Evolutionary conservation across 2,797 vertebrate species (phyloP).

Genomic region (Anguilla pacifica): DNA sequence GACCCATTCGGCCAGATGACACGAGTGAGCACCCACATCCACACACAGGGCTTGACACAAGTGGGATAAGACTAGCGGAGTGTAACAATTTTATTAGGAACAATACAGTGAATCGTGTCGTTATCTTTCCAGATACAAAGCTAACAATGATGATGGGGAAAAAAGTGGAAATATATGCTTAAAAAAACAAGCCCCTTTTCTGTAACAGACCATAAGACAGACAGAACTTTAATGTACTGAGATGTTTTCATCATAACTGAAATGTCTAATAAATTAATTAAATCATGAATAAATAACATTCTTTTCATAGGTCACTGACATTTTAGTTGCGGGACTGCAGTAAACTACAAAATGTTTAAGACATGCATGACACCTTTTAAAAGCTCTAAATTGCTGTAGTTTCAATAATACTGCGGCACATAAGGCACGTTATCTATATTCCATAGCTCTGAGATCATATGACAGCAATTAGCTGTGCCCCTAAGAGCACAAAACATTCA

Average conservation of each 20-base stretch:
- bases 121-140: background rate
- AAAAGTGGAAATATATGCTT: background rate
- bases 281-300: background rate
- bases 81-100: background rate
- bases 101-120: background rate
- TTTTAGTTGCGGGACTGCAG: background rate
- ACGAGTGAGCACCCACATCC: constrained; percentile 21
- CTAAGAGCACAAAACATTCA: too few relatives aligned
- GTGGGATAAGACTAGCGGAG: background rate
- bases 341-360: background rate
- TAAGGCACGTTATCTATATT: background rate
- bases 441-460: background rate
- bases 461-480: background rate
- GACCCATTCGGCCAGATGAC: background rate
- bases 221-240: background rate
- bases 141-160: background rate
- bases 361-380: background rate
- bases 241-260: background rate
- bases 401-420: background rate
- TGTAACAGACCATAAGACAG: background rate
- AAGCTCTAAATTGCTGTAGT: too few relatives aligned
- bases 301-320: background rate
- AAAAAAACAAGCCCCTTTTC: background rate
- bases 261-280: background rate
- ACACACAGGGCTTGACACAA: background rate